A percentile compares a stretch with the other conserved stretches of the same genome.
phyloP scores from a whole-genome alignment of 2,888 invertebrate species.

The Pterostichus niger region DNA sequence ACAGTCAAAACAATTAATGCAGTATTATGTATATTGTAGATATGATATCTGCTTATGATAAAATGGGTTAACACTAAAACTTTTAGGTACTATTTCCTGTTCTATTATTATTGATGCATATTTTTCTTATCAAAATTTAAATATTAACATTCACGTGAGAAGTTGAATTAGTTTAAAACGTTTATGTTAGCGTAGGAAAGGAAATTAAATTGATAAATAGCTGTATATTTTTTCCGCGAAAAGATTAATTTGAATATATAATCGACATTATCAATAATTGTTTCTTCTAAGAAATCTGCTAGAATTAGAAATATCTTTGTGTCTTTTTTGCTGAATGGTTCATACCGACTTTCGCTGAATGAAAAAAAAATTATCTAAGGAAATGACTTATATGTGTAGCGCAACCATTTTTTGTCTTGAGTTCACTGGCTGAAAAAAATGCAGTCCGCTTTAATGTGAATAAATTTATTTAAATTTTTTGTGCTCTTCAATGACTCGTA shows the following conservation, averaged over 20 bases:
- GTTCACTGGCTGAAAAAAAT: slow-evolving; percentile 14
- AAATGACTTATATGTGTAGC: neutral
- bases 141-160: slow-evolving; percentile 17
- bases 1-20: slow-evolving; percentile 6
- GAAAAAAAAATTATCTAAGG: slow-evolving; percentile 13
- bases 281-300: slow-evolving; percentile 17
- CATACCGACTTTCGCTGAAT: neutral
- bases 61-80: slow-evolving; percentile 1
- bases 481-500: slow-evolving; percentile 20
- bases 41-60: slow-evolving; percentile 28
- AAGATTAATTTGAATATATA: slow-evolving; percentile 30
- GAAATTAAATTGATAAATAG: slow-evolving; percentile 5
- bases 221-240: neutral
- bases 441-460: slow-evolving; percentile 7
- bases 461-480: slow-evolving; percentile 35
- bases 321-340: slow-evolving; percentile 18
- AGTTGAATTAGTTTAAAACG: slow-evolving; percentile 13
- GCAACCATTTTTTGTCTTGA: neutral
- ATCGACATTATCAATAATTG: slow-evolving; percentile 2
- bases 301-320: slow-evolving; percentile 7
- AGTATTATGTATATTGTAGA: neutral
- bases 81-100: slow-evolving; percentile 33
- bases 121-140: slow-evolving; percentile 22
- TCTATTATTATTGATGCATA: neutral
- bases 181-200: slow-evolving; percentile 2